Percentiles rank a stretch among this genome's conserved stretches.
Evolutionary conservation across 2,797 vertebrate genomes (phyloP).

Genomic region (Otus scops): DNA sequence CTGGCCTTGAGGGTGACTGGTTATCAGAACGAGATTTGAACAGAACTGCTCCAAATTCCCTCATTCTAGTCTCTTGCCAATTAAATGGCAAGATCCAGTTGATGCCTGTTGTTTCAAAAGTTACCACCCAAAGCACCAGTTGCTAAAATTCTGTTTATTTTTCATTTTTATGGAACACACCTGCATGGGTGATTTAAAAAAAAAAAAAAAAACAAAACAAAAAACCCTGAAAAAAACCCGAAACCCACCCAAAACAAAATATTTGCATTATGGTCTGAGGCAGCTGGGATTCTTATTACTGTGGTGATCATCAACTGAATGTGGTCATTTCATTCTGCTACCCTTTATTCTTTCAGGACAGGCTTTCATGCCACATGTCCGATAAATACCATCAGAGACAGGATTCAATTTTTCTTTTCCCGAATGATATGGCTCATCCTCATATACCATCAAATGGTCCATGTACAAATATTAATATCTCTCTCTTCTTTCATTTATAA

Average conservation of each 20-base stretch:
- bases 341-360: neutral
- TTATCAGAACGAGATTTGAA: neutral
- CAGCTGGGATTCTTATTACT: neutral
- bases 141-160: neutral
- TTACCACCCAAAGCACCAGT: neutral
- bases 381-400: neutral
- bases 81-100: neutral
- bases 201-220: neutral
- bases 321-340: neutral
- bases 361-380: neutral
- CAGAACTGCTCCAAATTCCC: neutral
- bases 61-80: neutral
- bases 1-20: neutral
- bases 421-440: neutral
- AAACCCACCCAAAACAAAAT: neutral
- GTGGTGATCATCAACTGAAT: neutral
- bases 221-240: no score
- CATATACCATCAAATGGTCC: neutral
- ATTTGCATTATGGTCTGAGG: neutral
- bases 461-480: neutral
- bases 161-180: neutral
- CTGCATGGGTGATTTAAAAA: neutral
- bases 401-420: neutral
- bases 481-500: neutral
- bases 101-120: neutral